Evolutionary conservation across 2,113 vertebrate species (phyloP).

Genomic region (Cranoglanis bouderius): DNA sequence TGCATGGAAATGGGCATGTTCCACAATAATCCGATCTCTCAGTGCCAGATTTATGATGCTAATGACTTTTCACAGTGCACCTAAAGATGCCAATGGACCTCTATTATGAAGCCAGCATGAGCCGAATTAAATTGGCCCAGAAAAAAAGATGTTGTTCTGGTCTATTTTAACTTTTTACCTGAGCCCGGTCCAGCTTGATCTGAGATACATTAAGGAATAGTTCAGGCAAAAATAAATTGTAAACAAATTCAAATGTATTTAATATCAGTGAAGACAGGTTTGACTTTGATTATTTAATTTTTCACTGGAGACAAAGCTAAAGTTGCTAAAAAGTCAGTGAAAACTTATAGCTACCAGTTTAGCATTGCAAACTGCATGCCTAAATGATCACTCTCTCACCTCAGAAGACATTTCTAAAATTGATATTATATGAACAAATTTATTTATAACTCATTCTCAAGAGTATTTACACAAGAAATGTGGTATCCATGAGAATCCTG

Average conservation of each 20-base stretch:
- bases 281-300: not conserved
- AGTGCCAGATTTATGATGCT: not conserved
- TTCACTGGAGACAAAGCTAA: not conserved
- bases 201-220: not conserved
- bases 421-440: too few species aligned
- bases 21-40: not conserved
- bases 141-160: not conserved
- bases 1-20: not conserved
- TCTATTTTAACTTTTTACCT: not conserved
- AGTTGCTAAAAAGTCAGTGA: not conserved
- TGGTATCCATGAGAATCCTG: not conserved
- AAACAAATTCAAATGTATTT: not conserved
- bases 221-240: not conserved
- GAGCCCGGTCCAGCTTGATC: not conserved
- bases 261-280: not conserved
- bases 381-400: not conserved
- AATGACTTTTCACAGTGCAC: not conserved
- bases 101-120: not conserved
- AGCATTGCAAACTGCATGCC: not conserved
- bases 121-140: not conserved
- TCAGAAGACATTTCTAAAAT: too few species aligned
- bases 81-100: not conserved
- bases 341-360: not conserved
- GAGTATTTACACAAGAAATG: not conserved
- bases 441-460: not conserved